Conservation (phyloP, 2,797 vertebrate species). For the Sarcoramphus papa region DNA sequence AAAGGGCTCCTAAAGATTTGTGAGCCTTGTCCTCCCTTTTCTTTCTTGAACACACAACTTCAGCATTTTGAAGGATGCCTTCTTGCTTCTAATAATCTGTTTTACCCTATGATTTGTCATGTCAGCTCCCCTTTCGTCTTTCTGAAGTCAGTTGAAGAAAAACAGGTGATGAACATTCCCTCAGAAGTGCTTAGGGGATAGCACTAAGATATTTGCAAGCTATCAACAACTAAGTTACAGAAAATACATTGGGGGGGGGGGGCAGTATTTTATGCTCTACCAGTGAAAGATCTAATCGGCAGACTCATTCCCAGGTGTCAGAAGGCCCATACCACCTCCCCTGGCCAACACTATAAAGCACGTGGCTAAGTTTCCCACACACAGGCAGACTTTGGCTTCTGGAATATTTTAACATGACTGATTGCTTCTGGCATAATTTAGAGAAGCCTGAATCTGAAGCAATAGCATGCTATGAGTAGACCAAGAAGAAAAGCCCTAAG, state of each 20-base stretch:
- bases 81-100: slow-evolving; percentile 39
- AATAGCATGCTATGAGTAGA: background rate
- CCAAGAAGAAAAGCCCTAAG: background rate
- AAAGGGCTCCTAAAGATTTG: slow-evolving; percentile 56
- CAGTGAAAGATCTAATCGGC: slow-evolving; percentile 37
- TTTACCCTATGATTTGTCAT: slow-evolving; percentile 41
- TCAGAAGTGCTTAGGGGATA: slow-evolving; percentile 32
- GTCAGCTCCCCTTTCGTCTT: slow-evolving; percentile 33
- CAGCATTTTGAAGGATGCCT: slow-evolving; percentile 36
- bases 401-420: slow-evolving; percentile 36
- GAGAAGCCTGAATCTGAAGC: slow-evolving; percentile 5
- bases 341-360: background rate
- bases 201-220: slow-evolving; percentile 42
- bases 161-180: slow-evolving; percentile 55
- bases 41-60: slow-evolving; percentile 13
- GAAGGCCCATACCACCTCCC: slow-evolving; percentile 7
- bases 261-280: background rate
- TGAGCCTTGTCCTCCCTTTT: slow-evolving; percentile 59
- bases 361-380: background rate
- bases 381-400: background rate
- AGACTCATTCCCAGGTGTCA: slow-evolving; percentile 31
- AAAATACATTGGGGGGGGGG: background rate
- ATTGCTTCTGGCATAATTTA: background rate
- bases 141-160: slow-evolving; percentile 52
- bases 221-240: slow-evolving; percentile 9